phyloP scores from a whole-genome alignment of 2,888 invertebrate genomes.

The Emesis furor region DNA sequence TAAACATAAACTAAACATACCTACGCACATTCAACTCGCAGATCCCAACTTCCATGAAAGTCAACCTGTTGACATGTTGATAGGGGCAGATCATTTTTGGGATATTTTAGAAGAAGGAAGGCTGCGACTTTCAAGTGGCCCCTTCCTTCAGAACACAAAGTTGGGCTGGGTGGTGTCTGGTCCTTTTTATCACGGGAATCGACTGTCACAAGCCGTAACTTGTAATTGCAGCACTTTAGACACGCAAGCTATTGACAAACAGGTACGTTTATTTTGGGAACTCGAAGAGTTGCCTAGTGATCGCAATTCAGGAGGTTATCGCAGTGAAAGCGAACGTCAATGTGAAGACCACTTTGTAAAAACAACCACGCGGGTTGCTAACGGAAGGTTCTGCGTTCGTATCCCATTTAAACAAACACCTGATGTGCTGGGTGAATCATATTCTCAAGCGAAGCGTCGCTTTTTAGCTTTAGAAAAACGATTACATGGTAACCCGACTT shows the following conservation, averaged over 20 bases:
- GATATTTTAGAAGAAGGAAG: constrained; percentile 33
- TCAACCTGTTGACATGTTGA: constrained; percentile 36
- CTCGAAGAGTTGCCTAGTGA: not conserved
- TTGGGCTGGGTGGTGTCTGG: constrained; percentile 61
- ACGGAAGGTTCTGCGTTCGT: too few species aligned
- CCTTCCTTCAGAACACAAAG: constrained; percentile 52
- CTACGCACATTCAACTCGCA: constrained; percentile 48
- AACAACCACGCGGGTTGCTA: too few species aligned
- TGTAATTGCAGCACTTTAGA: not conserved
- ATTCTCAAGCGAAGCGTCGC: too few species aligned
- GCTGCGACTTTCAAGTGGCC: constrained; percentile 6
- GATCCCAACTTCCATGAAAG: constrained; percentile 42
- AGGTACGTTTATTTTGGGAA: not conserved
- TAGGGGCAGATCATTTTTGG: constrained; percentile 61
- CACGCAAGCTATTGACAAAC: not conserved
- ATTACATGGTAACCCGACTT: not conserved
- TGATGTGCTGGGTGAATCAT: too few species aligned
- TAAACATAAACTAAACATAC: too few species aligned
- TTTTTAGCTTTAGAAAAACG: not conserved
- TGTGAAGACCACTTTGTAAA: too few species aligned
- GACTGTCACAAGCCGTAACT: not conserved
- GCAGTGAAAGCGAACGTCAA: not conserved
- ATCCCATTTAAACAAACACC: too few species aligned
- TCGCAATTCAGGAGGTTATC: not conserved
- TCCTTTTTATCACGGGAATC: constrained; percentile 14